phyloP scores from a whole-genome alignment of 2,888 invertebrate species.

The Heteromyza rotundicornis region DNA sequence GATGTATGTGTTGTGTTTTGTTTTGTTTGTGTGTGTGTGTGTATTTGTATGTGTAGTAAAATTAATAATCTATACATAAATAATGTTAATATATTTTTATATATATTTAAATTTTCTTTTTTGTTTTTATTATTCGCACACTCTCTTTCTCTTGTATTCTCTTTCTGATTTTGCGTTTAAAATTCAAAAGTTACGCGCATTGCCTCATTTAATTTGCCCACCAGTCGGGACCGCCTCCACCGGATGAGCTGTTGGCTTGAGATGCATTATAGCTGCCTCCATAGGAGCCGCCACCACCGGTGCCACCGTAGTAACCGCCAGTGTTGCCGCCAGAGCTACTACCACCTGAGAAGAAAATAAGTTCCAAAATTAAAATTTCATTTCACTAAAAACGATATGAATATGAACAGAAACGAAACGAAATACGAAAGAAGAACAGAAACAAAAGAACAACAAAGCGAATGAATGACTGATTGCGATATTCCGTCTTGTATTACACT shows the following conservation, averaged over 20 bases:
- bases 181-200: neutral
- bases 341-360: constrained; percentile 15
- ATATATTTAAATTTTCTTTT: constrained; percentile 1
- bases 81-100: constrained; percentile 1
- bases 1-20: neutral
- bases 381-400: no score
- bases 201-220: constrained; percentile 60
- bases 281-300: constrained; percentile 63
- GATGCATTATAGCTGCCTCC: constrained; percentile 58
- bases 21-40: neutral
- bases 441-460: constrained; percentile 2
- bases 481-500: no score
- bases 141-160: no score
- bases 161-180: neutral
- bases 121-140: no score
- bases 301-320: constrained; percentile 62
- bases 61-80: neutral
- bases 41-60: neutral
- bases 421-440: constrained; percentile 3
- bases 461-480: no score
- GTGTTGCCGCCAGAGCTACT: constrained; percentile 62
- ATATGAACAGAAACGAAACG: no score
- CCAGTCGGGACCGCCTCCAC: constrained; percentile 64
- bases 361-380: no score
- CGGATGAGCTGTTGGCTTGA: constrained; percentile 37